These are phyloP conservation scores for Anoura caudifer DNA, from an alignment of 2,113 vertebrate species.

Conservation along the genomic window DNA sequence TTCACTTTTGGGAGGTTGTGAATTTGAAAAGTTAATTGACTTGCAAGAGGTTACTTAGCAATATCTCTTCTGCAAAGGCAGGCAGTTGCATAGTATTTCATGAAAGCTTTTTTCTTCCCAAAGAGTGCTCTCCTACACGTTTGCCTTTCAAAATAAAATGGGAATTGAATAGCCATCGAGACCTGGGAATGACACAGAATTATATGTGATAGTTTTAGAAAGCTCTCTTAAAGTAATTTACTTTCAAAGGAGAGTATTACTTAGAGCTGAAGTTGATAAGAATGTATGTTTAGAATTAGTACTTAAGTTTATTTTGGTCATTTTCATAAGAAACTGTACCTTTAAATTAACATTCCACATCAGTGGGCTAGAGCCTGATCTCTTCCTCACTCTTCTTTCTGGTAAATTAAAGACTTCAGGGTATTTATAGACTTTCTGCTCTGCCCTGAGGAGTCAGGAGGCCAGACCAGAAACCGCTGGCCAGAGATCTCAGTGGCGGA, in stretches of 20 bases:
- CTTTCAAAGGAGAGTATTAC: conserved; percentile 58
- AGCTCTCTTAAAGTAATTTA: conserved; percentile 60
- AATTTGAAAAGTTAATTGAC: conserved; percentile 41
- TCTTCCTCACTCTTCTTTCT: conserved; percentile 59
- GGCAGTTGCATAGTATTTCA: conserved; percentile 20
- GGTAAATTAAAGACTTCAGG: conserved; percentile 63
- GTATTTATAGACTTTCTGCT: conserved; percentile 44
- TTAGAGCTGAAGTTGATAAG: conserved; percentile 74
- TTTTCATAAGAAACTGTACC: conserved; percentile 69
- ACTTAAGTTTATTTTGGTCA: conserved; percentile 77
- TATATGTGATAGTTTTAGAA: conserved; percentile 69
- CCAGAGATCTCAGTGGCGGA: background rate
- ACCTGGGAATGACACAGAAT: conserved; percentile 49
- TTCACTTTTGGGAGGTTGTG: conserved; percentile 27
- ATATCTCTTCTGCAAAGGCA: conserved; percentile 22
- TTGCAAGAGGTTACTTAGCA: conserved; percentile 36
- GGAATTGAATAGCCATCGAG: conserved; percentile 53
- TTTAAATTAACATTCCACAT: conserved; percentile 68
- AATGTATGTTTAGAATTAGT: conserved; percentile 65
- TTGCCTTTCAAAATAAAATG: conserved; percentile 60
- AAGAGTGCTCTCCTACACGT: conserved; percentile 25
- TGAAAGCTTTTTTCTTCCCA: background rate
- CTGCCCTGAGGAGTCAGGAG: background rate
- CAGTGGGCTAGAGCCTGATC: conserved; percentile 53
- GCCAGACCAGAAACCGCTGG: conserved; percentile 49